Percentiles rank a stretch among this genome's conserved stretches.
Conservation (phyloP, 2,888 invertebrate genomes). For the Chaetogeoica ovagalla region DNA sequence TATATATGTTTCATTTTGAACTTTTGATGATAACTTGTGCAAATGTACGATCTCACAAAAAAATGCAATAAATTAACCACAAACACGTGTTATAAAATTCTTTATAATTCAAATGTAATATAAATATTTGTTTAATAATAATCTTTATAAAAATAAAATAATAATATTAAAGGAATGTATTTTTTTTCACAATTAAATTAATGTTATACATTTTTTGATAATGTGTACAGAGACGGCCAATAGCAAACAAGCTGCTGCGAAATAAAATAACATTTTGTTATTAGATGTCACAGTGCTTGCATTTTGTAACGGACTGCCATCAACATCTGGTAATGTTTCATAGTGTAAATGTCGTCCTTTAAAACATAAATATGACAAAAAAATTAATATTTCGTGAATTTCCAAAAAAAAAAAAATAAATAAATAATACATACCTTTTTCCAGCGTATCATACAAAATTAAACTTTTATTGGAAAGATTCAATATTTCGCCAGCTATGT, state of each 20-base stretch:
- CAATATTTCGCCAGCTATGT: slow-evolving; percentile 30
- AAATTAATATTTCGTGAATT: not conserved
- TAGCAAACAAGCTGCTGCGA: not conserved
- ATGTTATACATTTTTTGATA: not conserved
- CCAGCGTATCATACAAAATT: slow-evolving; percentile 16
- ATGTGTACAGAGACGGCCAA: slow-evolving; percentile 12
- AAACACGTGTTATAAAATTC: not conserved
- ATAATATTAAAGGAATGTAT: slow-evolving; percentile 10
- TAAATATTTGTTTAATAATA: no score
- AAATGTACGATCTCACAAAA: no score
- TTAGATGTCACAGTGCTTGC: not conserved
- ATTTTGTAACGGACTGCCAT: slow-evolving; percentile 15
- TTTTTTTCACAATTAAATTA: not conserved
- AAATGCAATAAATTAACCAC: no score
- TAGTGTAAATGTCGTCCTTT: slow-evolving; percentile 38
- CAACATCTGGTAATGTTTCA: slow-evolving; percentile 25
- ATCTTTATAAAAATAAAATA: no score
- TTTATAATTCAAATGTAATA: not conserved
- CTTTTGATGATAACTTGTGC: no score
- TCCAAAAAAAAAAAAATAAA: not conserved
- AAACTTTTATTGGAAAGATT: slow-evolving; percentile 32
- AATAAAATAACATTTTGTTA: slow-evolving; percentile 30
- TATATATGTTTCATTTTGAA: no score
- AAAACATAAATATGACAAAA: slow-evolving; percentile 14
- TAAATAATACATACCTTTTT: slow-evolving; percentile 28